These are phyloP conservation scores for Dermochelys coriacea DNA, from an alignment of 2,797 vertebrate genomes.

Conservation along the genomic window DNA sequence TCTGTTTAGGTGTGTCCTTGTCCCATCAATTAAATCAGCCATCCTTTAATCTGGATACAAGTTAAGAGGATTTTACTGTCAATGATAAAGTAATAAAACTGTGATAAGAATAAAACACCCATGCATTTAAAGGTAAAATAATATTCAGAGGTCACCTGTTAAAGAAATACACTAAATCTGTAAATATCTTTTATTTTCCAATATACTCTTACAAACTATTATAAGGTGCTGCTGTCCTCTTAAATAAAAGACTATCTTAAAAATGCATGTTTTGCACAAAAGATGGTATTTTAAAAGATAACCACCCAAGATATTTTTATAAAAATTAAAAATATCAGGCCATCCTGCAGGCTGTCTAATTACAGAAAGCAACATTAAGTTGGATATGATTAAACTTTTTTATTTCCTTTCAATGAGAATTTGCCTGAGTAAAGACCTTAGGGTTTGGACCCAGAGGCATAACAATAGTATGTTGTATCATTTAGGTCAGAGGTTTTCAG, in stretches of 20 bases:
- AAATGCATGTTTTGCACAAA: neutral
- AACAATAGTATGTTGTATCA: neutral
- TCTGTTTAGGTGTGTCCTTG: neutral
- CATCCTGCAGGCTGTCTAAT: fast-evolving
- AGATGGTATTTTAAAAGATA: neutral
- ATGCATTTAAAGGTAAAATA: neutral
- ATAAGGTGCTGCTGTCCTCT: fast-evolving
- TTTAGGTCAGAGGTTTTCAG: neutral
- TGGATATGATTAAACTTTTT: fast-evolving
- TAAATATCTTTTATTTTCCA: neutral
- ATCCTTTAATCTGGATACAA: neutral
- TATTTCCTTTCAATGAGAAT: neutral
- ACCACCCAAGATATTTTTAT: neutral
- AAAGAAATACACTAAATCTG: fast-evolving
- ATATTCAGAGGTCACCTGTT: neutral
- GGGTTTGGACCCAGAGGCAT: neutral
- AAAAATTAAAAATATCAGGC: neutral
- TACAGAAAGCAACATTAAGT: fast-evolving
- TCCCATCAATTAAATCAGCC: neutral
- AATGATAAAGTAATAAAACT: neutral
- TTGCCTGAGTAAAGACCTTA: neutral
- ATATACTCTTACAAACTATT: neutral
- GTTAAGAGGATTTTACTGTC: fast-evolving
- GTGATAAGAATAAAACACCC: fast-evolving
- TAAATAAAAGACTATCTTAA: neutral